phyloP scores from a whole-genome alignment of 53 echinoderm and acorn worm species.

The Antedon mediterranea region DNA sequence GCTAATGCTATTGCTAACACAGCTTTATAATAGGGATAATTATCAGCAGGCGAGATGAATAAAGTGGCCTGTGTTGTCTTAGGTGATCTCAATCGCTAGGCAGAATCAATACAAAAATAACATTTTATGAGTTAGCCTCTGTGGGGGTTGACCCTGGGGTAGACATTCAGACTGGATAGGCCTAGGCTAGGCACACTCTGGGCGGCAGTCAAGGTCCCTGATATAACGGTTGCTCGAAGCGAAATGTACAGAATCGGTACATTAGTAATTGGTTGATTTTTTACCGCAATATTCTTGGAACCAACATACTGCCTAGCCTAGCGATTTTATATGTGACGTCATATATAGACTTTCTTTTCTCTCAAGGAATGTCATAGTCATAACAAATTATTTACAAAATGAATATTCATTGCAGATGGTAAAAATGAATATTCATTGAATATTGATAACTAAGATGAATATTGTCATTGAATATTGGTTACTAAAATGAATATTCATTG shows the following conservation, averaged over 20 bases:
- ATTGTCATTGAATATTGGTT: too few species aligned
- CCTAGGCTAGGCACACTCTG: not conserved
- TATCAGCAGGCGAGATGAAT: not conserved
- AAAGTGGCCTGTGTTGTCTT: not conserved
- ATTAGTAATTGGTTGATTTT: too few species aligned
- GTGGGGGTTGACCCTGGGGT: not conserved
- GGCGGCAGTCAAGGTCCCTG: not conserved
- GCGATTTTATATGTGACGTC: too few species aligned
- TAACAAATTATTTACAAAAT: too few species aligned
- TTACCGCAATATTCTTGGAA: too few species aligned
- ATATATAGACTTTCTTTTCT: too few species aligned
- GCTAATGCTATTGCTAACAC: not conserved
- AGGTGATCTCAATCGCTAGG: not conserved
- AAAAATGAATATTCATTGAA: too few species aligned
- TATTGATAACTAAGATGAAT: too few species aligned
- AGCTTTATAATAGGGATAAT: not conserved
- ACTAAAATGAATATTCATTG: too few species aligned
- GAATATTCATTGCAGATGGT: too few species aligned
- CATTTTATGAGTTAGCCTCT: not conserved
- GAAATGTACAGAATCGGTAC: not conserved
- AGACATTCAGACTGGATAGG: not conserved
- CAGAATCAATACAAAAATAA: not conserved
- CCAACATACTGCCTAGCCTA: too few species aligned
- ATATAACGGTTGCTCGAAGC: not conserved
- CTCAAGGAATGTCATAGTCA: too few species aligned